These are phyloP conservation scores for Isurus oxyrinchus DNA, from an alignment of 2,113 vertebrate genomes.

Conservation along the genomic window DNA sequence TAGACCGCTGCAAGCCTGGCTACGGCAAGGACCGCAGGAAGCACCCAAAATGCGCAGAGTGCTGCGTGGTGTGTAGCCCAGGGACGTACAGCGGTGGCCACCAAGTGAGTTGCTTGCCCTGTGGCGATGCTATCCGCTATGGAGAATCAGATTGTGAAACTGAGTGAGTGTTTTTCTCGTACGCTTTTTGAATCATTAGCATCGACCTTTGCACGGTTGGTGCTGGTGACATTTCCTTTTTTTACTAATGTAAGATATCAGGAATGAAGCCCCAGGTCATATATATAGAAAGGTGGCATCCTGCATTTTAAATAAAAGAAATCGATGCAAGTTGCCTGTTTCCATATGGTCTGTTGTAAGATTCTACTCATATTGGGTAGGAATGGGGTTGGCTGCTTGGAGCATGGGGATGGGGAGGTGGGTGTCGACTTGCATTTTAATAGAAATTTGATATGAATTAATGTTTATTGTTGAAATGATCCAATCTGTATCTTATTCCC, in stretches of 20 bases:
- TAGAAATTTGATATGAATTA: conserved; percentile 8
- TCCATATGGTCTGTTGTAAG: background rate
- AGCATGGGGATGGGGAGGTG: background rate
- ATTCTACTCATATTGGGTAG: conserved; percentile 31
- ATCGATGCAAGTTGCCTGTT: background rate
- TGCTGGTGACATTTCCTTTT: background rate
- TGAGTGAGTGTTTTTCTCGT: conserved; percentile 1
- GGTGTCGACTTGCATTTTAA: background rate
- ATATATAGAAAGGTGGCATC: background rate
- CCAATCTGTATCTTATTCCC: background rate
- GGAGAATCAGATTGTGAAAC: background rate
- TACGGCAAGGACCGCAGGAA: conserved; percentile 26
- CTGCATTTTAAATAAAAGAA: conserved; percentile 14
- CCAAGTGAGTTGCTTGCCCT: background rate
- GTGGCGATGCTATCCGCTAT: background rate
- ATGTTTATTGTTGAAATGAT: conserved; percentile 34
- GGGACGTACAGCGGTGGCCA: background rate
- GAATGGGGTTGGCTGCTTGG: background rate
- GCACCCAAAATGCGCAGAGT: background rate
- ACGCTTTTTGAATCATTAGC: background rate
- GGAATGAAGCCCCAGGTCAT: background rate
- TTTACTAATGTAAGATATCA: background rate
- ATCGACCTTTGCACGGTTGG: background rate
- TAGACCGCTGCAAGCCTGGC: conserved; percentile 24
- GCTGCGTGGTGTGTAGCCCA: conserved; percentile 21